These are phyloP conservation scores for Heteromurus nitidus DNA, from an alignment of 2,888 invertebrate genomes.

Conservation along the genomic window DNA sequence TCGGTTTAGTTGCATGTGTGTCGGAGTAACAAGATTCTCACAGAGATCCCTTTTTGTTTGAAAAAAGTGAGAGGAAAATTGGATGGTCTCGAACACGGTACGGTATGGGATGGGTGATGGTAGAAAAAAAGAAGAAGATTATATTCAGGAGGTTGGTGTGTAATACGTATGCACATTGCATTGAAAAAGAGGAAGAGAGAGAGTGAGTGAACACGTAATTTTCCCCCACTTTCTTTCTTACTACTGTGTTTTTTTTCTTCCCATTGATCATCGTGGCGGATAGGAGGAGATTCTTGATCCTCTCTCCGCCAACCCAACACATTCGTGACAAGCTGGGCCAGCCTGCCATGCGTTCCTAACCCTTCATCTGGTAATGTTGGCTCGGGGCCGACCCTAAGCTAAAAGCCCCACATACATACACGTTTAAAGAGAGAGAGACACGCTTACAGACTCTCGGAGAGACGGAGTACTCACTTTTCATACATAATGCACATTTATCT, in stretches of 20 bases:
- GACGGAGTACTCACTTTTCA: constrained; percentile 13
- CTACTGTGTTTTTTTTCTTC: constrained; percentile 73
- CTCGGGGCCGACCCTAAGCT: constrained; percentile 64
- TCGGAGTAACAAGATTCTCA: too few species aligned
- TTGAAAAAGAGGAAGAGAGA: constrained; percentile 38
- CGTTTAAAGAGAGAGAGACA: not conserved
- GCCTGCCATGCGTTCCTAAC: constrained; percentile 72
- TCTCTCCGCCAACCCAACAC: constrained; percentile 73
- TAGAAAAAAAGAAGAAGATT: constrained; percentile 66
- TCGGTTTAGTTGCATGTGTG: too few species aligned
- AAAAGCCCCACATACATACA: constrained; percentile 37
- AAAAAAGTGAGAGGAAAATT: too few species aligned
- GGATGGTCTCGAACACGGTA: constrained; percentile 64
- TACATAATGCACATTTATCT: constrained; percentile 18
- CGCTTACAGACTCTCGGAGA: not conserved
- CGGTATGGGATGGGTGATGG: not conserved
- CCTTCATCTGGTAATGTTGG: constrained; percentile 64
- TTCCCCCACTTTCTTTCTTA: constrained; percentile 70
- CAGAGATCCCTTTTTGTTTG: too few species aligned
- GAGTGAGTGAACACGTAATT: constrained; percentile 72
- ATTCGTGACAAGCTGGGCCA: constrained; percentile 70
- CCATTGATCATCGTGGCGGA: constrained; percentile 74
- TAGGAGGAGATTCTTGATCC: constrained; percentile 74
- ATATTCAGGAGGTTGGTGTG: constrained; percentile 70
- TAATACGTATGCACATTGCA: constrained; percentile 57